Evolutionary conservation across 2,888 invertebrate species (phyloP).

Genomic region (Odontomyia ornata): DNA sequence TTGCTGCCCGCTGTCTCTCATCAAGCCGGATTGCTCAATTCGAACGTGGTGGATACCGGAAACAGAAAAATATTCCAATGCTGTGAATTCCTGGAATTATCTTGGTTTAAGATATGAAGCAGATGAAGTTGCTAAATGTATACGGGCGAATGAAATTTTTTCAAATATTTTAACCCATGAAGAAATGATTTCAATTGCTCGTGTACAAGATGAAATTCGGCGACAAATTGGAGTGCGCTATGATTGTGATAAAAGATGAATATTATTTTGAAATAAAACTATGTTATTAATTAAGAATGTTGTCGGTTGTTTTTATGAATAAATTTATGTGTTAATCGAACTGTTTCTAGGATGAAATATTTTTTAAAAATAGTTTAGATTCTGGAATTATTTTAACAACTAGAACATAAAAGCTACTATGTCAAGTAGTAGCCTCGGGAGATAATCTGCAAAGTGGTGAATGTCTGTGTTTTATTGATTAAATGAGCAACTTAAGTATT

Average conservation of each 20-base stretch:
- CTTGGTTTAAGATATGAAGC: slow-evolving; percentile 79
- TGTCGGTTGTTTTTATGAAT: no score
- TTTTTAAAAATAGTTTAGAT: no score
- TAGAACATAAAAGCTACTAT: no score
- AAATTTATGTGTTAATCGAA: no score
- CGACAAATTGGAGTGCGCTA: slow-evolving; percentile 74
- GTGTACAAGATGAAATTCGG: slow-evolving; percentile 75
- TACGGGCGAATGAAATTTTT: slow-evolving; percentile 72
- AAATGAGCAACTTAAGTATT: no score
- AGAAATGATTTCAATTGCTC: slow-evolving; percentile 73
- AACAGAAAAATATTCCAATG: slow-evolving; percentile 68
- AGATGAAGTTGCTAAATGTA: slow-evolving; percentile 75
- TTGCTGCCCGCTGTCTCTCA: slow-evolving; percentile 75
- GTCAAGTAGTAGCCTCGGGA: no score
- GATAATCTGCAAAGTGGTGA: no score
- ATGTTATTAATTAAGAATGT: no score
- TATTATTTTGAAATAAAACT: neutral
- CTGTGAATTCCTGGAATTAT: slow-evolving; percentile 76
- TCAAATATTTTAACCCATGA: slow-evolving; percentile 72
- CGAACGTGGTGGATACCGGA: slow-evolving; percentile 71
- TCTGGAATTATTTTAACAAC: no score
- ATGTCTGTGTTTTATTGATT: no score
- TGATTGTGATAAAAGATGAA: slow-evolving; percentile 52
- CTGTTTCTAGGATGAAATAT: no score
- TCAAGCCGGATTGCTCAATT: slow-evolving; percentile 68